Conservation (phyloP, 2,797 vertebrate genomes). For the Enteromius unitaeniatus region DNA sequence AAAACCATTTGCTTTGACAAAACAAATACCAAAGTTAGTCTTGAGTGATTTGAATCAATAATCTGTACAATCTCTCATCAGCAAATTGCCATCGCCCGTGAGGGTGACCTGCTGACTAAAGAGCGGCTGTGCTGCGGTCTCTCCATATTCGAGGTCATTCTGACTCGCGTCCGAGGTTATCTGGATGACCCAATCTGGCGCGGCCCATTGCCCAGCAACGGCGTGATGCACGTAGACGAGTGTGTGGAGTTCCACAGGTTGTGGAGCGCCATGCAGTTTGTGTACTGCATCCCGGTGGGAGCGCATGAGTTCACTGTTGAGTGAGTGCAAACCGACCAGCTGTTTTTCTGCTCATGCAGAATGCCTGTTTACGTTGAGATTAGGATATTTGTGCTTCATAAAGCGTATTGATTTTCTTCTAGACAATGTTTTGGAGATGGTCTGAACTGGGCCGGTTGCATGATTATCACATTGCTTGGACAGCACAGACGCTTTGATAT, state of each 20-base stretch:
- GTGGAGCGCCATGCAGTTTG: conserved; percentile 99
- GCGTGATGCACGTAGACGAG: conserved; percentile 98
- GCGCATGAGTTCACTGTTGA: conserved; percentile 97
- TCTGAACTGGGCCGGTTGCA: conserved; percentile 97
- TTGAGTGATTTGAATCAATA: neutral
- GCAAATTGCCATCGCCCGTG: conserved; percentile 98
- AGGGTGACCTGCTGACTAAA: conserved; percentile 96
- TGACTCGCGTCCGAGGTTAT: conserved; percentile 90
- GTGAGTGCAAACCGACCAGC: conserved; percentile 76
- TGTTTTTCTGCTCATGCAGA: neutral
- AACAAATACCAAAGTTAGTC: neutral
- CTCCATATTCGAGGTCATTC: conserved; percentile 99
- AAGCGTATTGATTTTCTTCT: neutral
- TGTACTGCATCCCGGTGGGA: conserved; percentile 98
- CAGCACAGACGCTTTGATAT: conserved; percentile 96
- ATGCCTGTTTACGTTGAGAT: neutral
- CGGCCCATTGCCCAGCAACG: conserved; percentile 93
- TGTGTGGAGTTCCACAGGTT: conserved; percentile 97
- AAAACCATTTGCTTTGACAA: neutral
- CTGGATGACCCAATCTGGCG: conserved; percentile 97
- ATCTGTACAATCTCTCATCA: conserved; percentile 61
- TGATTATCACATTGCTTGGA: conserved; percentile 95
- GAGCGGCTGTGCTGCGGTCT: conserved; percentile 96
- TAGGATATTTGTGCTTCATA: neutral
- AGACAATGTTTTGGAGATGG: conserved; percentile 98